These are phyloP conservation scores for Proteles cristata DNA, from an alignment of 2,113 vertebrate genomes.

Conservation along the genomic window DNA sequence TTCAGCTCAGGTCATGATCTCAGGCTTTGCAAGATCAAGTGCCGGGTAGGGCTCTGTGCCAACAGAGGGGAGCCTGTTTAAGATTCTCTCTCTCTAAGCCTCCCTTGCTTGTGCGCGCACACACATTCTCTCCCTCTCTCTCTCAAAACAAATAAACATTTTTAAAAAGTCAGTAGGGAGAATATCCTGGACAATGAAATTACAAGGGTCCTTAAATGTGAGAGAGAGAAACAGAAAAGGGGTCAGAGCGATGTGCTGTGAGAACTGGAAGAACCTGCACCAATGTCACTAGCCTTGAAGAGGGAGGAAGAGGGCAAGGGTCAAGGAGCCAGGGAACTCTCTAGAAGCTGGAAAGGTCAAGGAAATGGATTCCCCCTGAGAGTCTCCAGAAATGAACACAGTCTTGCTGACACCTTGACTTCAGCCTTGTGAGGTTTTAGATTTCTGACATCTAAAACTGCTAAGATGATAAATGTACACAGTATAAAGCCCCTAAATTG, in stretches of 20 bases:
- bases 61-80: too few species aligned
- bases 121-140: too few species aligned
- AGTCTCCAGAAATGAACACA: not conserved
- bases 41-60: too few species aligned
- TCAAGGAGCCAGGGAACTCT: too few species aligned
- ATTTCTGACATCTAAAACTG: not conserved
- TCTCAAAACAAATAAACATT: too few species aligned
- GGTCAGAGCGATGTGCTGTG: not conserved
- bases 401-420: not conserved
- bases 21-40: too few species aligned
- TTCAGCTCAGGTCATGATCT: too few species aligned
- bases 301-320: rapidly evolving
- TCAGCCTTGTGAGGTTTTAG: too few species aligned
- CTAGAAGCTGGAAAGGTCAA: not conserved
- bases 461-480: not conserved
- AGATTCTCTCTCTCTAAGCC: too few species aligned
- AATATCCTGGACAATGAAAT: not conserved
- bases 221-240: not conserved
- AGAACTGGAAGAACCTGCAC: not conserved
- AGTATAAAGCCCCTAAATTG: not conserved
- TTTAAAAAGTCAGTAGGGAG: not conserved
- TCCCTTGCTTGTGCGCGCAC: too few species aligned
- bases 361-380: rapidly evolving
- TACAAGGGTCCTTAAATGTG: too few species aligned
- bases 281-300: not conserved